phyloP scores from a whole-genome alignment of 2,888 invertebrate species.

The Entomobrya multifasciata region DNA sequence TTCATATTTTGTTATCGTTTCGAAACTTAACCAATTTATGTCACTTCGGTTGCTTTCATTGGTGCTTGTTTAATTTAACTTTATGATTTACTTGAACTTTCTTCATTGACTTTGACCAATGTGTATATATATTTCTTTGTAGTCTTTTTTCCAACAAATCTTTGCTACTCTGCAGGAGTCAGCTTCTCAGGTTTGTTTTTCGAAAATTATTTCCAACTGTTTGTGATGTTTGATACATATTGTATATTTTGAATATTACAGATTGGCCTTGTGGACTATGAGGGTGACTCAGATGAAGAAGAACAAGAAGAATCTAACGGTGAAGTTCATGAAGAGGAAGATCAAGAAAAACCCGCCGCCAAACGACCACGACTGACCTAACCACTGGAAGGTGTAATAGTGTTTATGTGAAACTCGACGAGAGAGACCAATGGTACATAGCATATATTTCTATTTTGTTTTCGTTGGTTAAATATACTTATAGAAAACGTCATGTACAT shows the following conservation, averaged over 20 bases:
- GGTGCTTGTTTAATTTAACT: not conserved
- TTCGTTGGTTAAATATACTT: constrained; percentile 54
- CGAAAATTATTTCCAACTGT: constrained; percentile 50
- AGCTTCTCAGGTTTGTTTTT: constrained; percentile 80
- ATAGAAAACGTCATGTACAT: not conserved
- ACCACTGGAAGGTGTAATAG: constrained; percentile 65
- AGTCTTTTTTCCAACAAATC: constrained; percentile 80
- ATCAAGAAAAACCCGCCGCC: constrained; percentile 84
- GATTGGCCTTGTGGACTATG: constrained; percentile 96
- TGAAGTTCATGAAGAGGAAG: constrained; percentile 66
- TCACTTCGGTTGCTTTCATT: too few species aligned
- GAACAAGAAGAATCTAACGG: constrained; percentile 77
- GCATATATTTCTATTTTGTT: constrained; percentile 59
- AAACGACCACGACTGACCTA: constrained; percentile 90
- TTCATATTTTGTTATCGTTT: too few species aligned
- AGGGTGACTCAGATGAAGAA: constrained; percentile 95
- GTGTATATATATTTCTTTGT: constrained; percentile 75
- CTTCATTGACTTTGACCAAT: constrained; percentile 62
- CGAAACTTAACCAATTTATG: too few species aligned
- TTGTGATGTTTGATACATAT: constrained; percentile 68
- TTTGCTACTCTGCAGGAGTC: constrained; percentile 80
- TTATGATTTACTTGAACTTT: constrained; percentile 32
- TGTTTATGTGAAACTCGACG: constrained; percentile 60
- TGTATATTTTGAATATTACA: constrained; percentile 81
- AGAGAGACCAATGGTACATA: constrained; percentile 68